Evolutionary conservation across 2,113 vertebrate genomes (phyloP), one percentile per base, ranked within the genome.

Genomic region (Taxidea taxus): DNA sequence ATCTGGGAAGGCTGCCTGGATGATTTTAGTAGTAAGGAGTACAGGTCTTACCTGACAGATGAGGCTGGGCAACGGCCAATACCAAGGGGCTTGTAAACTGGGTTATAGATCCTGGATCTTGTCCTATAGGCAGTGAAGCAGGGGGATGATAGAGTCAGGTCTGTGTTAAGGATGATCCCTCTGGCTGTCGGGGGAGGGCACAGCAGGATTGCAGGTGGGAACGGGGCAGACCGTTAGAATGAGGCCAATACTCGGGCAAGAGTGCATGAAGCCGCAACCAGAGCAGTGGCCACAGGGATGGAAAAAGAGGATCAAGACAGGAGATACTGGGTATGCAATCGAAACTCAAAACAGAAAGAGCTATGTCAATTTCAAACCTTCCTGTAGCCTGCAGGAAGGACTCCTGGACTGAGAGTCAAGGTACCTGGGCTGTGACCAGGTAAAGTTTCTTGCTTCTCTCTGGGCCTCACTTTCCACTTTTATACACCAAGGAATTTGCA

Each of bases 241-340:
- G 37, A 94, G 16, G 39, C 37, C 56, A 56, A 37, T 3, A 14
- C 29, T 27, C 77, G 37, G 29, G 31, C n/a, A 56, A 20, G 77
- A 94, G 64, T 49, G 20, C 1, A 3, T 0, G 18, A 83, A 6
- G 37, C 7, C 74, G 42, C 14, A 72, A 72, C 75, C 42, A 25
- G 51, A 70, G 39, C 44, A 51, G n/a, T 1, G 25, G 25, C 14
- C 39, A 21, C 1, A 20, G 42, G 64, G 49, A 39, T 7, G 31
- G 64, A 74, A 87, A 49, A 78, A n/a, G 14, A 39, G 6, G 4
- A 4, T 51, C 7, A 23, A 37, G n/a, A 54, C 66, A 77, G 87
- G 85, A 51, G 27, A 87, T 47, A 39, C 4, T 0, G 0, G 37
- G 39, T 14, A 54, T 39, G 9, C 20, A 2, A 11, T 56, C 5